Base-by-base conservation (phyloP, 1,140 invertebrate species). In the Drosophila littoralis region DNA sequence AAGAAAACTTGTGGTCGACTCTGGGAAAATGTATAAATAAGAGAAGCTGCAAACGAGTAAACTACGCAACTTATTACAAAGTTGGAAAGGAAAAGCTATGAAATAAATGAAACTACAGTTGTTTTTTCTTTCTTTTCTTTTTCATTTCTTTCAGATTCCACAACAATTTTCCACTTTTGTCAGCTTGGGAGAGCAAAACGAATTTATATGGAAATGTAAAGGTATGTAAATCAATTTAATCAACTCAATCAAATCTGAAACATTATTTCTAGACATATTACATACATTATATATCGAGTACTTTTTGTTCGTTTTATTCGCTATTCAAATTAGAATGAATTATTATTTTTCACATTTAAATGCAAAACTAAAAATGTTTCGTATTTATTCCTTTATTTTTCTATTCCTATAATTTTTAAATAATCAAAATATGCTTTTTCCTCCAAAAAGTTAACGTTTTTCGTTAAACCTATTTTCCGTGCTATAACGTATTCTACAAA, bases 21-120 rank as follows among this genome's bases (percentile, higher is more conserved):
- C 48, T 6, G 51, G 43, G 40, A 55, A 70, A 54, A 54, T 70
- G 58, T 33, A 63, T 70, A 63, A 54, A 70, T 52, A 58, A 15
- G 22, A 48, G 36, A 50, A 61, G 67, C 59, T 32, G 58, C 36
- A 52, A 68, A 68, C 35, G 13, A 40, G 52, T 42, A 28, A 57
- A 57, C 36, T 55, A n/a, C 3, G n/a, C 15, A 70, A 70, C 54
- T 67, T 66, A 54, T 55, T 36, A 12, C 32, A 42, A 45, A 55
- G 51, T 15, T 32, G 22, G 7, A n/a, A 54, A 43, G 38, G 7
- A 10, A 48, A 58, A 68, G 42, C 55, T 68, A 59, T 51, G 7
- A 32, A 32, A 59, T 59, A 63, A 63, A 63, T 45, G 15, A 22
- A 35, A 48, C 10, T 59, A 17, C 35, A 46, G 38, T 59, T 17